Percentiles rank a stretch among this genome's conserved stretches.
Conservation (phyloP, 2,797 vertebrate species). For the Luscinia megarhynchos region DNA sequence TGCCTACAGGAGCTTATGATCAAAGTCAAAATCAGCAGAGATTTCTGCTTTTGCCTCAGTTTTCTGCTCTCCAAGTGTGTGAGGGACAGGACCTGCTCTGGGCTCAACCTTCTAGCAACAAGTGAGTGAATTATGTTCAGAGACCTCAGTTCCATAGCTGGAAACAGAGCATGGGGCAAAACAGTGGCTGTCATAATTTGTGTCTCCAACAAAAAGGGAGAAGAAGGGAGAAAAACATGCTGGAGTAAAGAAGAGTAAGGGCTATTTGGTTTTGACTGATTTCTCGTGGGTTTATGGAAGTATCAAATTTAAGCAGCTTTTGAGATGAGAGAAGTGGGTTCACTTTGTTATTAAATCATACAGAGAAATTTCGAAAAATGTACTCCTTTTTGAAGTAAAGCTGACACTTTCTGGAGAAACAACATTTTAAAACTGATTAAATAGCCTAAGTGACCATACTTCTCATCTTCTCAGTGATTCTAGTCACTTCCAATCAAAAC, state of each 20-base stretch:
- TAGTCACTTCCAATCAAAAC: neutral
- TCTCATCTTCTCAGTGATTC: neutral
- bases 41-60: neutral
- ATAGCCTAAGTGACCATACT: neutral
- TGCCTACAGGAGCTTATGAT: neutral
- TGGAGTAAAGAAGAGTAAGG: neutral
- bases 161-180: neutral
- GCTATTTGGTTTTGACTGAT: neutral
- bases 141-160: neutral
- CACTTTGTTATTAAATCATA: neutral
- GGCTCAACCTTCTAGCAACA: neutral
- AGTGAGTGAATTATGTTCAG: neutral
- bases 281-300: neutral
- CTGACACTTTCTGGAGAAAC: neutral
- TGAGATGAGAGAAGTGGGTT: neutral
- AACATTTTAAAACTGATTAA: neutral
- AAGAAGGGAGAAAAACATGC: neutral
- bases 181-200: neutral
- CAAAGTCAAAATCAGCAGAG: neutral
- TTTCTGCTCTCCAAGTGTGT: neutral
- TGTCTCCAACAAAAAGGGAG: neutral
- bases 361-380: neutral
- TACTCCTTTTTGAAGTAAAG: neutral
- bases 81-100: neutral
- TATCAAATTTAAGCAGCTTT: neutral